Conservation (phyloP, 2,113 vertebrate genomes). For the Buteo buteo region DNA sequence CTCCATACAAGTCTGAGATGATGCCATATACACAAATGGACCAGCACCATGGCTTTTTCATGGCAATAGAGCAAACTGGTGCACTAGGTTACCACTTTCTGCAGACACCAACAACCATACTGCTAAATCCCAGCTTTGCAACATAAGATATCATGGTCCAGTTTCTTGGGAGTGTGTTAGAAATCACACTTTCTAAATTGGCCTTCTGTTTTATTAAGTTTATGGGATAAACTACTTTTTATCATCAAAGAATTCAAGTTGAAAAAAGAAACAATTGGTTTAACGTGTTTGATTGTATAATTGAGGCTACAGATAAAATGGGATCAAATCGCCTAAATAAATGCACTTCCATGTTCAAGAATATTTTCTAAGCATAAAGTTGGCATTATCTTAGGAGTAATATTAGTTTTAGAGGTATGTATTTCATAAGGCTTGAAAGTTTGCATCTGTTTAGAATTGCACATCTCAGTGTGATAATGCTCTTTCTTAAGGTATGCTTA, state of each 20-base stretch:
- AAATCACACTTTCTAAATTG: background rate
- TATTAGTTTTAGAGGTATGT: background rate
- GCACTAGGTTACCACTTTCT: background rate
- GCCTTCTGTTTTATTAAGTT: background rate
- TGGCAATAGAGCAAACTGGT: background rate
- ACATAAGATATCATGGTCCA: background rate
- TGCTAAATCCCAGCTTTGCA: background rate
- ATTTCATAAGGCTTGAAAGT: background rate
- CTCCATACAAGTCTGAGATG: background rate
- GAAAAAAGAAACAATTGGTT: background rate
- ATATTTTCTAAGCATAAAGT: background rate
- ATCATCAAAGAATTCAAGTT: background rate
- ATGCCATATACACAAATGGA: background rate
- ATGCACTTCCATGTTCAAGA: background rate
- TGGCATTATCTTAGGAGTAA: background rate
- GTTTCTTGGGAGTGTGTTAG: background rate
- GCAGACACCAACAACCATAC: background rate
- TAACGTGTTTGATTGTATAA: background rate
- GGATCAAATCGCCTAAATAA: background rate
- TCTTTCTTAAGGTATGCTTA: background rate
- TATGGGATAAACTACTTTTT: background rate
- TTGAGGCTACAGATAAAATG: background rate
- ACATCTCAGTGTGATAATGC: background rate
- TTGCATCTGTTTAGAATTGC: background rate
- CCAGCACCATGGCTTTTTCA: background rate